Conservation (phyloP, 1,140 invertebrate genomes). For the Melitaea cinxia region DNA sequence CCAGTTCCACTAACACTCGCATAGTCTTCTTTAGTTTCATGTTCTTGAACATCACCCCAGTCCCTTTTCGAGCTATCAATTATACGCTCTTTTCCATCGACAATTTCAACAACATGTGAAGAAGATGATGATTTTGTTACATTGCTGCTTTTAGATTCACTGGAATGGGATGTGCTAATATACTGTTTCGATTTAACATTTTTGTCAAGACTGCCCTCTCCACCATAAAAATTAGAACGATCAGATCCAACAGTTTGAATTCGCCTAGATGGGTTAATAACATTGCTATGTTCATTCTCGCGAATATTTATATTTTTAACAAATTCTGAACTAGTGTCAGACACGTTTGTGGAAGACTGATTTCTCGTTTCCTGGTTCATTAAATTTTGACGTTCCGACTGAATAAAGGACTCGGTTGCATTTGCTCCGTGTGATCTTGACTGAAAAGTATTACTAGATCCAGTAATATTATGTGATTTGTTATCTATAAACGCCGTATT, state of each 20-base stretch:
- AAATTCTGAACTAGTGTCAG: conserved; percentile 28
- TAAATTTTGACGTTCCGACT: conserved; percentile 70
- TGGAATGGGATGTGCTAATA: conserved; percentile 67
- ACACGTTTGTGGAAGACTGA: conserved; percentile 25
- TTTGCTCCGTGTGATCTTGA: conserved; percentile 64
- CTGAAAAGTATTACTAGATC: conserved; percentile 46
- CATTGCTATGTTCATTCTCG: conserved; percentile 57
- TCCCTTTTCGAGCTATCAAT: conserved; percentile 82
- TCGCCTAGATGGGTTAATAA: conserved; percentile 52
- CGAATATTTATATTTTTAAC: conserved; percentile 56
- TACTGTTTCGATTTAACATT: conserved; percentile 65
- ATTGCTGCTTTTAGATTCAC: conserved; percentile 71
- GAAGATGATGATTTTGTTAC: conserved; percentile 81
- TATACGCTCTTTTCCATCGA: conserved; percentile 84
- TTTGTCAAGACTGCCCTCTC: conserved; percentile 64
- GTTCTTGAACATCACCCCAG: conserved; percentile 77
- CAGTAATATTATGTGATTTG: conserved; percentile 41
- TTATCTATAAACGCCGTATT: conserved; percentile 78
- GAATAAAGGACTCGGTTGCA: conserved; percentile 71
- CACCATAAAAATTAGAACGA: conserved; percentile 66
- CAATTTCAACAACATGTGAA: conserved; percentile 82
- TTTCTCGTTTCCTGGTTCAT: conserved; percentile 49
- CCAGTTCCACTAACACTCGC: conserved; percentile 78
- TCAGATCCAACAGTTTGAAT: conserved; percentile 60
- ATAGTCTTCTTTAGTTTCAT: conserved; percentile 78